phyloP scores from a whole-genome alignment of 2,888 invertebrate genomes.

The Cyclophora punctaria region DNA sequence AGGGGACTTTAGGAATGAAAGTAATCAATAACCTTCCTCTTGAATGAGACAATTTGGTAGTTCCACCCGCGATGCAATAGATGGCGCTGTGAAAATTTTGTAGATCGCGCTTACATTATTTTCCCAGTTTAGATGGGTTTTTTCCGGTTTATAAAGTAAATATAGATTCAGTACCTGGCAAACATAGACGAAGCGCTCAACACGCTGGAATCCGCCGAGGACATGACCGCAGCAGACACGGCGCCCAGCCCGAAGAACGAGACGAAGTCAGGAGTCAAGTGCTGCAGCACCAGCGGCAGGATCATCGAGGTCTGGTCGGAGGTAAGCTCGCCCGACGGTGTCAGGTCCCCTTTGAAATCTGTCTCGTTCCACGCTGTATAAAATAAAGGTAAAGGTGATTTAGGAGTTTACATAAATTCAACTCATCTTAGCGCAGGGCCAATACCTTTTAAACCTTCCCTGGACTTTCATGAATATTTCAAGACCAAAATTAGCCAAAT shows the following conservation, averaged over 20 bases:
- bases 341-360: conserved; percentile 79
- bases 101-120: too few relatives aligned
- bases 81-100: too few relatives aligned
- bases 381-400: too few relatives aligned
- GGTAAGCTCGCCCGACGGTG: conserved; percentile 79
- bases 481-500: too few relatives aligned
- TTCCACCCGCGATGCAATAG: too few relatives aligned
- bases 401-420: too few relatives aligned
- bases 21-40: not conserved
- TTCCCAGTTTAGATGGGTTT: not conserved
- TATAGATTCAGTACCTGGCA: conserved; percentile 72
- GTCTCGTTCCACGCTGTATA: conserved; percentile 95
- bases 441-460: too few relatives aligned
- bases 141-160: not conserved
- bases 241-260: conserved; percentile 99
- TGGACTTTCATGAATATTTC: too few relatives aligned
- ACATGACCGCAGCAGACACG: conserved; percentile 99
- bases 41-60: not conserved
- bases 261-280: conserved; percentile 95
- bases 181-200: conserved; percentile 99
- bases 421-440: too few relatives aligned
- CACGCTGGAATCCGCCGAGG: conserved; percentile 98
- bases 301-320: conserved; percentile 93
- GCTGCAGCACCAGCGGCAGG: conserved; percentile 96
- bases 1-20: not conserved